Conservation (phyloP, 2,797 vertebrate genomes). For the Silurus aristotelis region DNA sequence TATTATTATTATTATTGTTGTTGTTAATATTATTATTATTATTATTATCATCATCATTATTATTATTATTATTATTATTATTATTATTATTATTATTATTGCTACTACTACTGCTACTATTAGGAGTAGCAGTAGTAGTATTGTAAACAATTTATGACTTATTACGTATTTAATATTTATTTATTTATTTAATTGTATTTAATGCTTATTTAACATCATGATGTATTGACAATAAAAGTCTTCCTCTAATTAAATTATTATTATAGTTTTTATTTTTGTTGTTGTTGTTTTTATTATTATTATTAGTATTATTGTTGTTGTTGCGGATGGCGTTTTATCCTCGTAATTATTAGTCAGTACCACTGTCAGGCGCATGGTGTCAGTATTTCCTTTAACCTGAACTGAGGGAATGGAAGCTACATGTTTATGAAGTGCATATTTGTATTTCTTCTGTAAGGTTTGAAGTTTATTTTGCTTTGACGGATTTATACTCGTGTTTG, state of each 20-base stretch:
- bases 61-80: no score
- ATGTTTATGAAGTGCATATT: neutral
- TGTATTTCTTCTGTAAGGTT: neutral
- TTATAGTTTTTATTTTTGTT: neutral
- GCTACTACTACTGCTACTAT: no score
- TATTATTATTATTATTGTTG: no score
- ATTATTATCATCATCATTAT: no score
- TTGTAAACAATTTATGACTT: no score
- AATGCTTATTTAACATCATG: neutral
- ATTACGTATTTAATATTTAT: no score
- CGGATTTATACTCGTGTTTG: neutral
- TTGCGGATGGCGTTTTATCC: neutral
- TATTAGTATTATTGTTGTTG: neutral
- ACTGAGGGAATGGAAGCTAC: neutral
- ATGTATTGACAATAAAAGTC: neutral
- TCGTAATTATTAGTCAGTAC: neutral
- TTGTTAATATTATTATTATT: no score
- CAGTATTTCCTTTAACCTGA: constrained; percentile 59
- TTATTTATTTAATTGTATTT: no score
- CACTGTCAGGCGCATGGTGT: constrained; percentile 64
- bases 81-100: no score
- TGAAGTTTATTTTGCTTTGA: neutral
- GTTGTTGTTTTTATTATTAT: neutral
- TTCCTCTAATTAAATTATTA: no score
- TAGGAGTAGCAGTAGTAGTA: no score